Evolutionary conservation across 2,113 vertebrate genomes (phyloP).

Genomic region (Danio rerio): GRCz12tu NC_133183.1:16645001-16645500

Average conservation of each 20-base stretch:
- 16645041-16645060: slow-evolving; percentile 68
- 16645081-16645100: background rate
- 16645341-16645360: slow-evolving; percentile 4
- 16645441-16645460: no score
- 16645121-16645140: no score
- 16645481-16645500: no score
- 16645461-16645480: no score
- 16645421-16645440: no score
- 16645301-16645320: slow-evolving; percentile 77
- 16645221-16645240: slow-evolving; percentile 73
- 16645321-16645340: slow-evolving; percentile 70
- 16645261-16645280: slow-evolving; percentile 73
- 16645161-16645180: background rate
- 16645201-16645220: background rate
- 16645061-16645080: slow-evolving; percentile 72
- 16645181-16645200: background rate
- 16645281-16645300: slow-evolving; percentile 80
- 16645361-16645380: background rate
- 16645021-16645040: slow-evolving; percentile 78
- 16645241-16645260: slow-evolving; percentile 80
- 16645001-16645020: slow-evolving; percentile 68
- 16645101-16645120: no score
- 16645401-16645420: no score
- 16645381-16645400: no score
- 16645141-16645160: no score